Evolutionary conservation across 2,888 invertebrate species (phyloP).

Genomic region (Iselma pallidipennis): DNA sequence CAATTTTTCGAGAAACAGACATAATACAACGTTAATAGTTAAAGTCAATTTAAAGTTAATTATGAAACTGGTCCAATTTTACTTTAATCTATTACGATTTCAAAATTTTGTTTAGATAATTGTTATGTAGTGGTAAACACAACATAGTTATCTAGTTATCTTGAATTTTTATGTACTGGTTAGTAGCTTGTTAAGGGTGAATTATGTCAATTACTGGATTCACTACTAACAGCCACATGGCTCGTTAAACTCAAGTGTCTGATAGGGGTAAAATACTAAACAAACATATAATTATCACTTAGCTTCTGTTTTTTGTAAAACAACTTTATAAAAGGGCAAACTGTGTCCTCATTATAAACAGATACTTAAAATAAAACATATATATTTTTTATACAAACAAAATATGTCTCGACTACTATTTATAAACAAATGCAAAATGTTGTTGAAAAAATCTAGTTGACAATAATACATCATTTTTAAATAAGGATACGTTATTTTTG

Average conservation of each 20-base stretch:
- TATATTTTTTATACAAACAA: too few species aligned
- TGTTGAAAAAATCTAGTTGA: too few species aligned
- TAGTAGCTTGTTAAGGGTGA: slow-evolving; percentile 14
- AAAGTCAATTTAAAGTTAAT: too few species aligned
- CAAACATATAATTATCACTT: slow-evolving; percentile 13
- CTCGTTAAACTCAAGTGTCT: slow-evolving; percentile 12
- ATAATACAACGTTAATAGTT: too few species aligned
- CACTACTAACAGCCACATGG: slow-evolving; percentile 12
- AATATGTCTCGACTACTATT: too few species aligned
- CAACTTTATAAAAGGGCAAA: not conserved
- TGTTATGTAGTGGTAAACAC: too few species aligned
- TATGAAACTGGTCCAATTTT: too few species aligned
- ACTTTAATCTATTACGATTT: too few species aligned
- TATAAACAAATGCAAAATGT: too few species aligned
- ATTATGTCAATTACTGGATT: slow-evolving; percentile 7
- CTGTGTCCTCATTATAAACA: not conserved
- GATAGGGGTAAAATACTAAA: slow-evolving; percentile 18
- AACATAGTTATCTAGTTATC: not conserved
- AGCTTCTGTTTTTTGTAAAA: slow-evolving; percentile 8
- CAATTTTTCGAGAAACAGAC: too few species aligned
- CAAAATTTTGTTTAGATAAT: not conserved
- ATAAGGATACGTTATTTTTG: too few species aligned
- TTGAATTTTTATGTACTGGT: slow-evolving; percentile 1
- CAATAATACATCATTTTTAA: too few species aligned
- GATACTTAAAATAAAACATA: not conserved